A percentile compares a stretch with the other conserved stretches of the same genome.
Conservation (phyloP, 2,113 vertebrate species). For the Alligator sinensis region DNA sequence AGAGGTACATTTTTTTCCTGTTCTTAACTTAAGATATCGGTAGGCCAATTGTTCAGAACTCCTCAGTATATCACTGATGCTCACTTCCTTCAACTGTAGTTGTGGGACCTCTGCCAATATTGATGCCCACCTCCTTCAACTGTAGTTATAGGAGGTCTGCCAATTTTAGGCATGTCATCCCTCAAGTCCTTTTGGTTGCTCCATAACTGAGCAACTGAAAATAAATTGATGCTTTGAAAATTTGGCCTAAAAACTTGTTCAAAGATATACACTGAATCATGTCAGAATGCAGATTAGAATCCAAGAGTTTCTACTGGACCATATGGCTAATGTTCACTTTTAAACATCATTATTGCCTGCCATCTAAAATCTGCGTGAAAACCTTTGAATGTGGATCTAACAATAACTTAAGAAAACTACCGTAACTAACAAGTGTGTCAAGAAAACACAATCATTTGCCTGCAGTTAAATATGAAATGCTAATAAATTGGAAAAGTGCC, state of each 20-base stretch:
- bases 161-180: too few species aligned
- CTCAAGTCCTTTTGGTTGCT: too few species aligned
- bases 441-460: constrained; percentile 3
- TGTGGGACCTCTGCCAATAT: too few species aligned
- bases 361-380: too few species aligned
- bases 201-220: neutral
- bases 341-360: too few species aligned
- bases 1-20: neutral
- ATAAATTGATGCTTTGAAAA: neutral
- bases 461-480: constrained; percentile 43
- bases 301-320: neutral
- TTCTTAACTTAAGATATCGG: neutral
- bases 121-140: too few species aligned
- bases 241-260: neutral
- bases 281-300: neutral
- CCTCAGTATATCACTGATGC: neutral
- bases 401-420: neutral
- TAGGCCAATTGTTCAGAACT: neutral
- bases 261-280: neutral
- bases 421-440: neutral
- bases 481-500: constrained; percentile 27
- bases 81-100: neutral
- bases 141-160: too few species aligned
- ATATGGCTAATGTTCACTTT: neutral
- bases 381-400: neutral